phyloP scores from a whole-genome alignment of 2,113 vertebrate genomes.

The Strigops habroptila region DNA sequence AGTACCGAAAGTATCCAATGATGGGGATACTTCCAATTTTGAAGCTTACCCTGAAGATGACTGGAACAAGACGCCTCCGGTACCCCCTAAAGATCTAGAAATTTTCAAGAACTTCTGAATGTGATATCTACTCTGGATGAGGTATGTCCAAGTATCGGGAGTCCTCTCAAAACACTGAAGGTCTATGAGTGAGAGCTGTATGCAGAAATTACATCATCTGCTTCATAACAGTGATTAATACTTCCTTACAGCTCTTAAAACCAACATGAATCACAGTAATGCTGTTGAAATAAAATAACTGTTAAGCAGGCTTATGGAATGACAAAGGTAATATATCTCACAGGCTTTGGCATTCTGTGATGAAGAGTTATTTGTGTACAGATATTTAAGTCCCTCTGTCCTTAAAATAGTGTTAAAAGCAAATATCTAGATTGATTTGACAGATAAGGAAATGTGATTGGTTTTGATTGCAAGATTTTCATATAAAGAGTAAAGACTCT shows the following conservation, averaged over 20 bases:
- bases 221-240: not conserved
- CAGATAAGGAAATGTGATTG: not conserved
- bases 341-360: not conserved
- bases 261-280: not conserved
- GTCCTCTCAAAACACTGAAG: not conserved
- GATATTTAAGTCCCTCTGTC: not conserved
- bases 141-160: conserved; percentile 12
- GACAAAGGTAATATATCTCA: not conserved
- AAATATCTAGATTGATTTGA: not conserved
- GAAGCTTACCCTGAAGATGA: conserved; percentile 92
- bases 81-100: conserved; percentile 86
- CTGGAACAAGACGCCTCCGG: conserved; percentile 82
- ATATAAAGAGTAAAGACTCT: not conserved
- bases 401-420: not conserved
- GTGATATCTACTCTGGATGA: not conserved
- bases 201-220: not conserved
- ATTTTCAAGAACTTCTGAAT: conserved; percentile 91
- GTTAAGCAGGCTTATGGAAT: not conserved
- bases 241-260: not conserved
- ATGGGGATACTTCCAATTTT: conserved; percentile 96
- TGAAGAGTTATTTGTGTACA: not conserved
- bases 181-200: not conserved
- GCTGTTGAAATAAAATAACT: not conserved
- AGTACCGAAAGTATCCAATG: conserved; percentile 87
- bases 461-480: not conserved